A percentile compares a stretch with the other conserved stretches of the same genome.
Conservation (phyloP, 2,113 vertebrate species). For the Dromaius novaehollandiae region DNA sequence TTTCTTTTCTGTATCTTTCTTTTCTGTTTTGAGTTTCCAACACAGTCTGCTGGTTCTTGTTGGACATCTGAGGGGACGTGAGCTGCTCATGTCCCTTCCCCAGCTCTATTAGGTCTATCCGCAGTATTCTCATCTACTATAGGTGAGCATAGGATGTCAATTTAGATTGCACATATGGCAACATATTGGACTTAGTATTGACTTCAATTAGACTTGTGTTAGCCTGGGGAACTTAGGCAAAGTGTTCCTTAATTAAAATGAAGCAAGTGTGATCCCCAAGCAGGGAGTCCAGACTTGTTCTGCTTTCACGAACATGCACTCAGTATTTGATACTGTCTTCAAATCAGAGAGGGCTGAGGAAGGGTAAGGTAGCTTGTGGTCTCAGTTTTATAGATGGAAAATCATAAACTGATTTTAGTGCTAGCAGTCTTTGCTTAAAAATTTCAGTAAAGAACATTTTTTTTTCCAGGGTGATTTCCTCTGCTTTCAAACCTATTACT, state of each 20-base stretch:
- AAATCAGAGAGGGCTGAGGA: background rate
- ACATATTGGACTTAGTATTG: background rate
- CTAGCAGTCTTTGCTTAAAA: background rate
- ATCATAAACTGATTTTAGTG: background rate
- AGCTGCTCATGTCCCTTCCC: background rate
- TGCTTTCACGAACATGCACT: background rate
- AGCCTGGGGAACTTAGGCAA: background rate
- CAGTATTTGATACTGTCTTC: background rate
- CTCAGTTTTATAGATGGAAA: background rate
- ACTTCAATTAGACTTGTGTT: constrained; percentile 44
- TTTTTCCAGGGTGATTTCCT: background rate
- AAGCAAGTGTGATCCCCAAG: background rate
- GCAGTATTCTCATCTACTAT: background rate
- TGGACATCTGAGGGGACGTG: background rate
- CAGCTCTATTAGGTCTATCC: background rate
- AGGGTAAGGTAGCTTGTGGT: background rate
- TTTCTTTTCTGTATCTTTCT: background rate
- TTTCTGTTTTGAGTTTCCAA: background rate
- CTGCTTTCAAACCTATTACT: background rate
- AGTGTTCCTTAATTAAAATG: constrained; percentile 56
- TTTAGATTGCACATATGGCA: constrained; percentile 3
- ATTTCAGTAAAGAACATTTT: background rate
- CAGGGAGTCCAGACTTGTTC: background rate
- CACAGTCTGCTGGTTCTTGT: background rate
- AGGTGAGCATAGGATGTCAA: background rate